Conservation (phyloP, 2,888 invertebrate species). For the Caenorhabditis zanzibari region DNA sequence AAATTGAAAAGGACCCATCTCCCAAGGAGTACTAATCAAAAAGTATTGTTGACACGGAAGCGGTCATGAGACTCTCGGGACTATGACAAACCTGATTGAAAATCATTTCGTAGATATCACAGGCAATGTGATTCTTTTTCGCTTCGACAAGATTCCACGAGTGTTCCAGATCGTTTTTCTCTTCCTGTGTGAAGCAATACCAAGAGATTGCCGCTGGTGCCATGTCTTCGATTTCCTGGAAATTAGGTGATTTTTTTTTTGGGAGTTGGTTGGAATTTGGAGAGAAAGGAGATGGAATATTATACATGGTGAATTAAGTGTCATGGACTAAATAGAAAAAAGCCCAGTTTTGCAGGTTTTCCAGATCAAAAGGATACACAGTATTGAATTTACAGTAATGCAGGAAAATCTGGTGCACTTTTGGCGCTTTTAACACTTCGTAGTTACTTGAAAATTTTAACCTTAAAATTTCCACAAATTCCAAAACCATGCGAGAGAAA, state of each 20-base stretch:
- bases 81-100: slow-evolving; percentile 78
- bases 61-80: not conserved
- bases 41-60: slow-evolving; percentile 32
- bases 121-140: slow-evolving; percentile 70
- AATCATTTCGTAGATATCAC: slow-evolving; percentile 80
- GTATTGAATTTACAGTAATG: too few relatives aligned
- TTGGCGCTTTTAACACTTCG: too few relatives aligned
- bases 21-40: slow-evolving; percentile 27
- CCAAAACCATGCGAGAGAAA: too few relatives aligned
- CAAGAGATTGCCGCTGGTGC: slow-evolving; percentile 68
- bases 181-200: slow-evolving; percentile 72
- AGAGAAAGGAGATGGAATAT: too few relatives aligned
- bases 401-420: too few relatives aligned
- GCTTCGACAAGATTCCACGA: slow-evolving; percentile 71
- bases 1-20: slow-evolving; percentile 41
- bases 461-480: too few relatives aligned
- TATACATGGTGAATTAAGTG: too few relatives aligned
- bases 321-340: too few relatives aligned
- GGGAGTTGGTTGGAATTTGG: not conserved
- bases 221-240: slow-evolving; percentile 64
- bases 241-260: not conserved
- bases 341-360: too few relatives aligned
- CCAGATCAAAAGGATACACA: too few relatives aligned
- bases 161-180: slow-evolving; percentile 72
- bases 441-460: too few relatives aligned